Evolutionary conservation across 2,797 vertebrate species (phyloP), one percentile per base, ranked within the genome.

Genomic region (Lycodopsis pacificus): DNA sequence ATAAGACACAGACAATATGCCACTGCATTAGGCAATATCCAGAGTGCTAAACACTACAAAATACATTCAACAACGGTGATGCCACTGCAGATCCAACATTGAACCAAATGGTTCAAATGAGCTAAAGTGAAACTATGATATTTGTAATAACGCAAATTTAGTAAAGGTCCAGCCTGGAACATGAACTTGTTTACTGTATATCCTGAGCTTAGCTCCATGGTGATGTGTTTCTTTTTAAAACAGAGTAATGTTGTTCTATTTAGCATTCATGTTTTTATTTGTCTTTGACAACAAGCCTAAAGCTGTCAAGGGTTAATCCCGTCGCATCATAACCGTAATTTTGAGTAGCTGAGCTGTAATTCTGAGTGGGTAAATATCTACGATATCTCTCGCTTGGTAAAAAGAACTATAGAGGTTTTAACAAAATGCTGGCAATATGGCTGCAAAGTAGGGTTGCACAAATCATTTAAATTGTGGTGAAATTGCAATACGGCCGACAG

Each of bases 1-100:
- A 88, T 85, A 92, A 91, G 85, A 89, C 83, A 64, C 65, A 84
- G 69, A 88, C 85, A 83, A 76, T 58, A 75, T 82, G 77, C 69
- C 57, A 58, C 30, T 11, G 54, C 63, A 75, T 88, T 88, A 88
- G 71, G 77, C 88, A 90, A 86, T 73, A 70, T 69, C 48, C 44
- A 65, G 61, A 65, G 56, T 25, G 15, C 59, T 32, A 53, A 82
- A 82, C 69, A 64, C 61, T 44, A 17, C 0, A 5, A 11, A 54
- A 79, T 75, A 20, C 32, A 64, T 36, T 61, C 27, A 34, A 51
- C 25, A 19, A 19, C 9, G 6, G 7, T 63, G 51, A 54, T n/a
- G 13, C 53, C 25, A 15, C 22, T 27, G 25, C 48, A n/a, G 48
- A n/a, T 51, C 9, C 13, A 13, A 53, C n/a, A 53, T 3, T 14